Conservation (phyloP, 2,113 vertebrate species). For the Coturnix japonica region DNA sequence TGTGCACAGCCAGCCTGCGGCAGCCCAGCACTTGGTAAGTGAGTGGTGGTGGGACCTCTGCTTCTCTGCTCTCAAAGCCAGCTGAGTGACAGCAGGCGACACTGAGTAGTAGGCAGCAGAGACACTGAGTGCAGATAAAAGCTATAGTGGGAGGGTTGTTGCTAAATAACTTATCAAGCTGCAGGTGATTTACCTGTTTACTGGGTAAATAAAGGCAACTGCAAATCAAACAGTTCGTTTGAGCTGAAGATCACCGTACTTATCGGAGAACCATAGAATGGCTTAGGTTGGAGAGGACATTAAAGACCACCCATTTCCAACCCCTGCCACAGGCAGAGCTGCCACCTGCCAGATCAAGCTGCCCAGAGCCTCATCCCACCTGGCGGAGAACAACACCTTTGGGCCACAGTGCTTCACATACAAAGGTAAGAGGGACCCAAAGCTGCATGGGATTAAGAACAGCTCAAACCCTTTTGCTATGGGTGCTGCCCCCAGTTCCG, state of each 20-base stretch:
- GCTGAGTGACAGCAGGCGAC: too few species aligned
- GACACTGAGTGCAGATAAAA: background rate
- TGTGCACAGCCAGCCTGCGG: background rate
- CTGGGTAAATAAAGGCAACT: background rate
- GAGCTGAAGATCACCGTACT: background rate
- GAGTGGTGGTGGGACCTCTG: background rate
- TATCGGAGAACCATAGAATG: too few species aligned
- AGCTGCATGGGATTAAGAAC: accelerated
- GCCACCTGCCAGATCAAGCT: too few species aligned
- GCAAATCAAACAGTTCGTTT: background rate
- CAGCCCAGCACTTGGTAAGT: background rate
- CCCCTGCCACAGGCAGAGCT: too few species aligned
- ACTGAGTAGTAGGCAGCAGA: too few species aligned
- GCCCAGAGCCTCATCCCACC: too few species aligned
- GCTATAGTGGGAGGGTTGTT: background rate
- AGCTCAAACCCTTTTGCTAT: accelerated
- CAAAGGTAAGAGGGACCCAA: accelerated
- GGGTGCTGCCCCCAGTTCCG: background rate
- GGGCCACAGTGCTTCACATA: accelerated
- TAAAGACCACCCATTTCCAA: too few species aligned
- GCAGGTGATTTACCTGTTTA: background rate
- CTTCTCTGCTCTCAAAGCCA: background rate
- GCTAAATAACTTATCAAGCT: background rate
- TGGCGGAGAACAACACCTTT: accelerated
- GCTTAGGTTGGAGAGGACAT: too few species aligned